phyloP scores from a whole-genome alignment of 2,888 invertebrate genomes.

The Neoaliturus tenellus region DNA sequence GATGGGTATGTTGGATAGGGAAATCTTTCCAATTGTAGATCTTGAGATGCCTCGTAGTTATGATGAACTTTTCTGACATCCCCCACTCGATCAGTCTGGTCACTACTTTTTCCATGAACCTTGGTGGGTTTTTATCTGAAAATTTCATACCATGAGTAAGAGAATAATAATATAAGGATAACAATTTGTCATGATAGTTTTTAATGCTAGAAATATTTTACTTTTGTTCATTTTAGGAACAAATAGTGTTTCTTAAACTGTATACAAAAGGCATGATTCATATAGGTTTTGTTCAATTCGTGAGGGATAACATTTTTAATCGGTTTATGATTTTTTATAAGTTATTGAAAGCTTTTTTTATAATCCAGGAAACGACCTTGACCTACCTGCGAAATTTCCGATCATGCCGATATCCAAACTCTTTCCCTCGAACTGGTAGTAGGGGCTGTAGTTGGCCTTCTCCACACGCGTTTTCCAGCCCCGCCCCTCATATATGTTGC shows the following conservation, averaged over 20 bases:
- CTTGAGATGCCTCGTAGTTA: not conserved
- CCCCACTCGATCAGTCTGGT: not conserved
- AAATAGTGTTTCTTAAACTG: no score
- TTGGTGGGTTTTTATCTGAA: not conserved
- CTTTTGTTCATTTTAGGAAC: no score
- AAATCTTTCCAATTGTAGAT: constrained; percentile 27
- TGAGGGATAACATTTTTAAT: no score
- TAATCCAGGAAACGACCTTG: no score
- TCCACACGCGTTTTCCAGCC: constrained; percentile 3
- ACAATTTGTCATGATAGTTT: no score
- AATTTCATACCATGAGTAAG: not conserved
- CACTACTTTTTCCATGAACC: not conserved
- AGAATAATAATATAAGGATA: no score
- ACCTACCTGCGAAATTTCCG: not conserved
- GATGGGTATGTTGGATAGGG: not conserved
- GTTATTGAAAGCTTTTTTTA: no score
- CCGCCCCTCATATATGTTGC: constrained; percentile 19
- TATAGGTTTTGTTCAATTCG: no score
- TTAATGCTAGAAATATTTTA: no score
- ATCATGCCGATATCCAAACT: not conserved
- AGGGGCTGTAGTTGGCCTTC: not conserved
- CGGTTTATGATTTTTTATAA: no score
- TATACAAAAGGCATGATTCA: no score
- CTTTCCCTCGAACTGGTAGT: not conserved
- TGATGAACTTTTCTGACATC: constrained; percentile 1